These are phyloP conservation scores for Perca schrenkii DNA, from an alignment of 2,113 vertebrate species.

Conservation along the genomic window DNA sequence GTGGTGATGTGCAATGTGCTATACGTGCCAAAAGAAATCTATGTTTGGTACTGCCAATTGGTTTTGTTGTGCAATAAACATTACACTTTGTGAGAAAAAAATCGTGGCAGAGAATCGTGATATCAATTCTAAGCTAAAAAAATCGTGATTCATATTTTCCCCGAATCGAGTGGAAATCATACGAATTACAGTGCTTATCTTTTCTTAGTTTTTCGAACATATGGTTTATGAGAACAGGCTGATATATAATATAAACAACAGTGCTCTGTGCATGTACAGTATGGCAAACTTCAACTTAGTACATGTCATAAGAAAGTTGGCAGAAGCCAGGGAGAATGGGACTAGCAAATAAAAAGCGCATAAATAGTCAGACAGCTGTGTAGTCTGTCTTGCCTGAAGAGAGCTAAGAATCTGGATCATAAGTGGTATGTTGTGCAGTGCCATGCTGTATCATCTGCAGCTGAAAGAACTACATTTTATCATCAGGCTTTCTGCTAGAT, in stretches of 20 bases:
- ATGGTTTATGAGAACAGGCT: too few species aligned
- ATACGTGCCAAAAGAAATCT: too few species aligned
- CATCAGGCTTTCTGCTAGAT: slow-evolving; percentile 13
- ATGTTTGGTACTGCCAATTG: too few species aligned
- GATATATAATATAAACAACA: neutral
- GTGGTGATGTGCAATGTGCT: too few species aligned
- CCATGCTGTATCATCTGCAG: slow-evolving; percentile 28
- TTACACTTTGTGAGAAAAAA: too few species aligned
- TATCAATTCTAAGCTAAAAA: too few species aligned
- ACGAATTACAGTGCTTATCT: too few species aligned
- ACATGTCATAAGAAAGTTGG: neutral
- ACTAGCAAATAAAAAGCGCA: neutral
- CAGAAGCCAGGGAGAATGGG: neutral
- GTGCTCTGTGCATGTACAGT: neutral
- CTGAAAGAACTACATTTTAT: slow-evolving; percentile 12
- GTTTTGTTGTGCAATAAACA: too few species aligned
- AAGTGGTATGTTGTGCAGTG: slow-evolving; percentile 5
- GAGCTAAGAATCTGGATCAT: slow-evolving; percentile 18
- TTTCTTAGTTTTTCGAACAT: too few species aligned
- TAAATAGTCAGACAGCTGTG: slow-evolving; percentile 13
- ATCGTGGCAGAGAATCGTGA: too few species aligned
- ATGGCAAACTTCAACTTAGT: neutral
- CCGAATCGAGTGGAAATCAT: too few species aligned
- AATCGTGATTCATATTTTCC: too few species aligned
- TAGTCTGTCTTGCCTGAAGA: slow-evolving; percentile 18